Percentiles rank a stretch among this genome's conserved stretches.
Evolutionary conservation across 2,797 vertebrate species (phyloP).

Genomic region (Zenarchopterus dispar): DNA sequence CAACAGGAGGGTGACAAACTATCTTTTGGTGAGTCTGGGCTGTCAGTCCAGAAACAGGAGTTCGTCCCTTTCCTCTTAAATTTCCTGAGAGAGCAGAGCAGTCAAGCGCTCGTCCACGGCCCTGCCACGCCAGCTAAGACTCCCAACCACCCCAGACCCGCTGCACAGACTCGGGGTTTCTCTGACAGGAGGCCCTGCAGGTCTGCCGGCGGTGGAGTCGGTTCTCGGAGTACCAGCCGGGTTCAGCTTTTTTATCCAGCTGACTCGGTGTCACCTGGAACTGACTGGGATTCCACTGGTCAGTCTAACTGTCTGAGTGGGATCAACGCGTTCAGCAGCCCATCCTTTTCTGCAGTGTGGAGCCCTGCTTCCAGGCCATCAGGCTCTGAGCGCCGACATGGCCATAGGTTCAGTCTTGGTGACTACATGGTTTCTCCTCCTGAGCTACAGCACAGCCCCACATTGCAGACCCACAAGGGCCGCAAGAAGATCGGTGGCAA

Average conservation of each 20-base stretch:
- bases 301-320: conserved; percentile 63
- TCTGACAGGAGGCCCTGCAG: conserved; percentile 68
- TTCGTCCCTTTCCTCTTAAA: conserved; percentile 96
- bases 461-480: conserved; percentile 73
- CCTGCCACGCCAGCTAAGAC: conserved; percentile 95
- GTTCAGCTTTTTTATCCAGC: conserved; percentile 88
- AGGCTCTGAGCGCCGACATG: conserved; percentile 79
- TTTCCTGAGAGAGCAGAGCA: conserved; percentile 95
- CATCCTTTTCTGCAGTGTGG: conserved; percentile 75
- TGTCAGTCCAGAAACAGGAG: conserved; percentile 85
- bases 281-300: conserved; percentile 53
- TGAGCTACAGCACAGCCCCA: conserved; percentile 76
- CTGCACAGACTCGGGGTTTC: conserved; percentile 56
- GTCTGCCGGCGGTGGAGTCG: conserved; percentile 43
- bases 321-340: conserved; percentile 78
- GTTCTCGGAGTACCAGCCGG: conserved; percentile 77
- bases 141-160: conserved; percentile 80
- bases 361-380: conserved; percentile 79
- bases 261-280: conserved; percentile 66
- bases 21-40: conserved; percentile 59
- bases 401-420: conserved; percentile 85
- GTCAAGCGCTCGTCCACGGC: conserved; percentile 90
- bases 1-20: conserved; percentile 75
- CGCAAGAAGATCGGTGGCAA: conserved; percentile 74
- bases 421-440: conserved; percentile 84